Base-by-base conservation (phyloP, 1,140 invertebrate species). In the Sinella curviseta region DNA sequence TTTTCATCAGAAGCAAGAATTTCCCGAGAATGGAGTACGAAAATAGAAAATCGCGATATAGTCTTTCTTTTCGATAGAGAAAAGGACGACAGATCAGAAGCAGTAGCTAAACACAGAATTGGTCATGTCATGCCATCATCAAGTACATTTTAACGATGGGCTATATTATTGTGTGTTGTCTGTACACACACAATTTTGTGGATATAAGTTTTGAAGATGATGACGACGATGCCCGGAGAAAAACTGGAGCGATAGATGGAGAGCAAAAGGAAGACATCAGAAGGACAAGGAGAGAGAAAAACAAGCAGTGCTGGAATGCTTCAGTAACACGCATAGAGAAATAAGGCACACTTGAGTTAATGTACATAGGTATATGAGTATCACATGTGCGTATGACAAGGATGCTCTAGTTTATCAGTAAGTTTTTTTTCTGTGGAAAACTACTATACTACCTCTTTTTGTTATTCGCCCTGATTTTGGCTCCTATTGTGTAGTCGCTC, bases 301-400 rank as follows among this genome's bases (percentile, higher is more conserved):
- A 48, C 20, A 8, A 48, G 39, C 39, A n/a, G n/a, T n/a, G n/a
- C n/a, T n/a, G n/a, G n/a, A n/a, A n/a, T n/a, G n/a, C 39, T 12
- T 48, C 39, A 20, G 20, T 12, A 48, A 48, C 39, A 48, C 8
- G 20, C 20, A 48, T 20, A 48, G n/a, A n/a, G n/a, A n/a, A n/a
- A n/a, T n/a, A n/a, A n/a, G n/a, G n/a, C n/a, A n/a, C n/a, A 26
- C 55, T 26, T 60, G 14, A 3, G 12, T 14, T 3, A 60, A 60
- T 8, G 55, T 14, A 60, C 55, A n/a, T n/a, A n/a, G n/a, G n/a
- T n/a, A n/a, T n/a, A n/a, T 60, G 3, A 14, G 55, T 60, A 26
- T 60, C 12, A 26, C 55, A 60, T 60, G 55, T 60, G 55, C 55
- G 14, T 60, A 60, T 60, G 55, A 60, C 55, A 60, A 60, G 55